These are phyloP conservation scores for Latrodectus hesperus DNA, from an alignment of 2,888 invertebrate species.

Conservation along the genomic window DNA sequence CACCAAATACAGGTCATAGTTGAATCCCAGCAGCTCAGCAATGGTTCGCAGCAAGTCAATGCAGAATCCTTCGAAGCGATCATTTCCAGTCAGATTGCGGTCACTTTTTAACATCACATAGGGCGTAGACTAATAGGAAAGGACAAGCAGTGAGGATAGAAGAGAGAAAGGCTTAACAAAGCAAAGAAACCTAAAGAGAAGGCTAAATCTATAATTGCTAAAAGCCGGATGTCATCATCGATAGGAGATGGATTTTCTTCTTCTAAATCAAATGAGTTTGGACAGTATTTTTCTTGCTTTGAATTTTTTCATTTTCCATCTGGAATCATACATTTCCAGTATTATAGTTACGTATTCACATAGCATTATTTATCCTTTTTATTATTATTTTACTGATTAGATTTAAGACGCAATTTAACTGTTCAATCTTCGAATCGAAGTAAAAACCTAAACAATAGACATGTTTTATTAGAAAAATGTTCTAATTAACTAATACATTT, in stretches of 20 bases:
- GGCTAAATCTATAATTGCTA: neutral
- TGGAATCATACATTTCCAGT: no score
- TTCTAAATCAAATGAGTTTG: neutral
- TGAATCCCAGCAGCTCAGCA: slow-evolving; percentile 87
- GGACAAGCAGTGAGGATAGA: slow-evolving; percentile 8
- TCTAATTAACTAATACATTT: no score
- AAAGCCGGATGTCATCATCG: neutral
- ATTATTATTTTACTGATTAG: no score
- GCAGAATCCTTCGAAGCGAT: slow-evolving; percentile 88
- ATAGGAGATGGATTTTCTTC: neutral
- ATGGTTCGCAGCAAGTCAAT: slow-evolving; percentile 90
- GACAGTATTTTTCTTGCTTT: no score
- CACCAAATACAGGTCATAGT: slow-evolving; percentile 87
- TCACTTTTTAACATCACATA: slow-evolving; percentile 86
- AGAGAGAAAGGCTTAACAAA: neutral
- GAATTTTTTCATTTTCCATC: no score
- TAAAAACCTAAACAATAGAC: no score
- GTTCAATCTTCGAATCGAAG: no score
- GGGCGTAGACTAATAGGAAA: slow-evolving; percentile 84
- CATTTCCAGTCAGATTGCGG: slow-evolving; percentile 73
- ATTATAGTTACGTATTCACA: no score
- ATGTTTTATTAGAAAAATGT: no score
- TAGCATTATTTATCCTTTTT: no score
- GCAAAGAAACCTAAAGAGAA: neutral
- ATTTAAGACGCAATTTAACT: no score